phyloP scores from a whole-genome alignment of 2,888 invertebrate species.

The Dolichopus griseipennis region DNA sequence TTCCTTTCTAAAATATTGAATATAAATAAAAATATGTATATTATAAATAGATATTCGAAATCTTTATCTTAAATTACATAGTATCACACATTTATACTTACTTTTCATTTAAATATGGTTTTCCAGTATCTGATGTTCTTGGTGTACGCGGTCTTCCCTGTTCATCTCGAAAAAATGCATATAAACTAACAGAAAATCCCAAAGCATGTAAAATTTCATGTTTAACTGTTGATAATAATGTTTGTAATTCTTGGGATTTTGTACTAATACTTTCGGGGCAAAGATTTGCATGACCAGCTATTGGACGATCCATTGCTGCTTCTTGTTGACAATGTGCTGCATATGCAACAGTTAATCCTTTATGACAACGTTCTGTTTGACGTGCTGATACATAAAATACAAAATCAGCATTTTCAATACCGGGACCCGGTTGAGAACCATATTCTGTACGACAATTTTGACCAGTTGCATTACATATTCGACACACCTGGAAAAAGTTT shows the following conservation, averaged over 20 bases:
- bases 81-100: no score
- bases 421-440: constrained; percentile 51
- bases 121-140: constrained; percentile 72
- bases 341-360: constrained; percentile 88
- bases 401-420: constrained; percentile 81
- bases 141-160: constrained; percentile 81
- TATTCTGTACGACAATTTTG: constrained; percentile 61
- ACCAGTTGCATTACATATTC: constrained; percentile 78
- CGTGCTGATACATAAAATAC: constrained; percentile 94
- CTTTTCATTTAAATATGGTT: constrained; percentile 82
- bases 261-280: constrained; percentile 92
- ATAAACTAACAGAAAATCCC: constrained; percentile 93
- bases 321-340: constrained; percentile 99
- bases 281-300: constrained; percentile 97
- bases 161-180: constrained; percentile 83
- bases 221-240: constrained; percentile 89
- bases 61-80: no score
- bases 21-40: no score
- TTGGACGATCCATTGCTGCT: constrained; percentile 86
- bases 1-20: no score
- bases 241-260: constrained; percentile 81
- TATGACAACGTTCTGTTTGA: constrained; percentile 84
- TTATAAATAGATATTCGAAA: no score
- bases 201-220: constrained; percentile 97
- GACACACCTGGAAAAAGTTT: constrained; percentile 65